Conservation (phyloP, 2,797 vertebrate species). For the Poecile montanus region DNA sequence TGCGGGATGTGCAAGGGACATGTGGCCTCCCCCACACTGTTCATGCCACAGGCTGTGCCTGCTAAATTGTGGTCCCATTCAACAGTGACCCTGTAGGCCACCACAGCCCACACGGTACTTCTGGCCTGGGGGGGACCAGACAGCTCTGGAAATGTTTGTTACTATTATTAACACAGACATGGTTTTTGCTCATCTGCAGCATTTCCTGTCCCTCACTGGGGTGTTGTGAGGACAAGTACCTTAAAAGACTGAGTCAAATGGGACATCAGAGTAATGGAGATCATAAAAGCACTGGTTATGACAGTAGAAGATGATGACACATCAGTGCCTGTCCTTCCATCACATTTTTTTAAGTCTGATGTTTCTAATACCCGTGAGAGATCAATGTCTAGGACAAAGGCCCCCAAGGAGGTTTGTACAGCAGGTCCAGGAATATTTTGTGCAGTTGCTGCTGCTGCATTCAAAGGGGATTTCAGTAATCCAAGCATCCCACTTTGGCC, state of each 20-base stretch:
- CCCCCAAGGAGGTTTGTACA: neutral
- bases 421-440: neutral
- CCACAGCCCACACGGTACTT: neutral
- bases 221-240: constrained; percentile 8
- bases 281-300: neutral
- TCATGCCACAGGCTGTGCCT: neutral
- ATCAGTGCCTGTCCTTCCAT: neutral
- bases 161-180: neutral
- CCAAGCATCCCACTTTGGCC: neutral
- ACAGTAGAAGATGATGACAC: neutral
- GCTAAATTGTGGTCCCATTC: neutral
- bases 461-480: neutral
- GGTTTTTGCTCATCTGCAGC: neutral
- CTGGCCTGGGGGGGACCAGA: neutral
- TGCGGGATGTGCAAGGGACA: neutral
- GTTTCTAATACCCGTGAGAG: neutral
- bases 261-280: neutral
- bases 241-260: neutral
- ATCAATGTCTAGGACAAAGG: neutral
- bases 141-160: neutral
- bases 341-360: neutral
- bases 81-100: neutral
- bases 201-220: neutral
- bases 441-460: neutral
- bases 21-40: rapidly evolving